Evolutionary conservation across 37 sponge, comb jelly and placozoan species (phyloP).

Genomic region (Mnemiopsis leidyi): DNA sequence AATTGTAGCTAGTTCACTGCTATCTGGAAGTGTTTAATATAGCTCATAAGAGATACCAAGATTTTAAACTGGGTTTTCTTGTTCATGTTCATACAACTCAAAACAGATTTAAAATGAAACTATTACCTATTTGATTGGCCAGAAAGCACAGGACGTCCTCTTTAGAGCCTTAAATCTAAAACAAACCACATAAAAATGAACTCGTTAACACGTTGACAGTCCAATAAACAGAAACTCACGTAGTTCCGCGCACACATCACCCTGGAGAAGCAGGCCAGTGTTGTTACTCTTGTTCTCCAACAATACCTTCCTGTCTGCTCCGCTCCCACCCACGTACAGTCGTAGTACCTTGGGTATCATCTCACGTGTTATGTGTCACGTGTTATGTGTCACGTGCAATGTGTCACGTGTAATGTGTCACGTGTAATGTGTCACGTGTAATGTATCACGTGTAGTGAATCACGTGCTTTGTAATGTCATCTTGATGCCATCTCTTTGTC

Average conservation of each 20-base stretch:
- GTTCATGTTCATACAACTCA: background rate
- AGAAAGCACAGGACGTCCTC: too few species aligned
- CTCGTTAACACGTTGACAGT: background rate
- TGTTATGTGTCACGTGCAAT: background rate
- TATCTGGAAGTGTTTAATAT: too few species aligned
- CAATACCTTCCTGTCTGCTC: slow-evolving; percentile 20
- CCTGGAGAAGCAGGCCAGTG: slow-evolving; percentile 49
- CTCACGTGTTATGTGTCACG: background rate
- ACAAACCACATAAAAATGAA: too few species aligned
- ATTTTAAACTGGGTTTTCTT: background rate
- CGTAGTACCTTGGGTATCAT: slow-evolving; percentile 60
- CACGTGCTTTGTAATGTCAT: background rate
- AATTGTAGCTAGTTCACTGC: background rate
- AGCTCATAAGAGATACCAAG: background rate
- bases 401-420: background rate
- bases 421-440: too few species aligned
- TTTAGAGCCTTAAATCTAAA: too few species aligned
- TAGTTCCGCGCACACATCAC: slow-evolving; percentile 54
- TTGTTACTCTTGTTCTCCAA: slow-evolving; percentile 45
- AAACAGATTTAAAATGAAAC: too few species aligned
- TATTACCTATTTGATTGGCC: too few species aligned
- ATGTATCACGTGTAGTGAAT: too few species aligned
- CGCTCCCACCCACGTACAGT: slow-evolving; percentile 46
- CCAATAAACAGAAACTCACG: slow-evolving; percentile 42
- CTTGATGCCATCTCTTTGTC: background rate